phyloP scores from a whole-genome alignment of 2,113 vertebrate genomes.

The Crotalus tigris region DNA sequence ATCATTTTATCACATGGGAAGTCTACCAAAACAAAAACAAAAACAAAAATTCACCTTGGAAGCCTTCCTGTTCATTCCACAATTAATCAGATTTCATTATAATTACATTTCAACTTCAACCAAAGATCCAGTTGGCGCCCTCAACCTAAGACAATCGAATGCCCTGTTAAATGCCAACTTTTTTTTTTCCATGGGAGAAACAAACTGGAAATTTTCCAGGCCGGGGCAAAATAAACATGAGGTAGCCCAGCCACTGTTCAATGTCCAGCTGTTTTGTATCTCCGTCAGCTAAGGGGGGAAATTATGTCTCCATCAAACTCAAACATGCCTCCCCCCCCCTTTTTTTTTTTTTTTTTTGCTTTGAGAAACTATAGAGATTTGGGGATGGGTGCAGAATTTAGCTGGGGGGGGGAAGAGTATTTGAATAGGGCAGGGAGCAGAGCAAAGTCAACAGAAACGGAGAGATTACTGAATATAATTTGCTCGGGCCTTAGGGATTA shows the following conservation, averaged over 20 bases:
- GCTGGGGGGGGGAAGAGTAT: not conserved
- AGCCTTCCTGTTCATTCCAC: not conserved
- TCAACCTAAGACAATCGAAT: not conserved
- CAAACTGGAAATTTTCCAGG: not conserved
- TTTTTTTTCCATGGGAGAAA: not conserved
- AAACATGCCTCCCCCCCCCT: not conserved
- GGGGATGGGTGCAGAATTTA: not conserved
- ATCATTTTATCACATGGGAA: not conserved
- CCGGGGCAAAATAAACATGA: not conserved
- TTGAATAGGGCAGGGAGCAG: not conserved
- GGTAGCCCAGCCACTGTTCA: not conserved
- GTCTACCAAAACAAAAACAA: not conserved
- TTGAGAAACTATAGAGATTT: not conserved
- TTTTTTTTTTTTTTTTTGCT: not conserved
- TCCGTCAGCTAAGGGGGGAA: slow-evolving; percentile 39
- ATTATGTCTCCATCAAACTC: not conserved
- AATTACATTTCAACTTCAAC: not conserved
- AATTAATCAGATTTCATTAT: not conserved
- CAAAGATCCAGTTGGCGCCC: not conserved
- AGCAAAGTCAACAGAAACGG: not conserved
- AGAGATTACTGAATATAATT: not conserved
- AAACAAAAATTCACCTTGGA: not conserved
- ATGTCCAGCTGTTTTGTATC: slow-evolving; percentile 20
- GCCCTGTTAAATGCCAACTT: not conserved
- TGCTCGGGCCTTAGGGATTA: slow-evolving; percentile 16